These are phyloP conservation scores for Rhineura floridana DNA, from an alignment of 2,113 vertebrate species.

Conservation along the genomic window DNA sequence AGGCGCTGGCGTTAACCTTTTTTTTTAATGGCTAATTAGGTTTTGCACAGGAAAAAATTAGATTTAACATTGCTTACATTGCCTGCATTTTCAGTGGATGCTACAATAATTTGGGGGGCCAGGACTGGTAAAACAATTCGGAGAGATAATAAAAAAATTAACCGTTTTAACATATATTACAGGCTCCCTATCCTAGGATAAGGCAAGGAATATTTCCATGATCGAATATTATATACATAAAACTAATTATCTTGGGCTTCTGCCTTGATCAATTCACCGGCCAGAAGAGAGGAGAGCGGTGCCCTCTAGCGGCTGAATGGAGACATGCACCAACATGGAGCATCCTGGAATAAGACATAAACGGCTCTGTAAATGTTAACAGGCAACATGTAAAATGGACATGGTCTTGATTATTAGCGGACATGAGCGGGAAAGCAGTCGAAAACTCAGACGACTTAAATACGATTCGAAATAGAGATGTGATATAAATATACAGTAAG, in stretches of 20 bases:
- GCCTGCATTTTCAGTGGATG: constrained; percentile 98
- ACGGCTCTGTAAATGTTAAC: neutral
- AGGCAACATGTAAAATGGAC: neutral
- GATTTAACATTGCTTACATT: constrained; percentile 99
- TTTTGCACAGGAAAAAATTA: constrained; percentile 99
- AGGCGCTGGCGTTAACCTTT: constrained; percentile 99
- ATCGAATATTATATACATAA: constrained; percentile 94
- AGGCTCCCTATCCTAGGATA: constrained; percentile 80
- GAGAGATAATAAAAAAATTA: constrained; percentile 87
- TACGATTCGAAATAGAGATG: neutral
- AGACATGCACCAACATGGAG: neutral
- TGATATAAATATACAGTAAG: neutral
- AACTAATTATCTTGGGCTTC: constrained; percentile 87
- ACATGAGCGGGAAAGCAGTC: neutral
- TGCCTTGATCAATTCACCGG: constrained; percentile 81
- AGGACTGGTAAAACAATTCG: constrained; percentile 74
- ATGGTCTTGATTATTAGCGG: neutral
- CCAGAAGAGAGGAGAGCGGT: constrained; percentile 46
- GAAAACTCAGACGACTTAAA: neutral
- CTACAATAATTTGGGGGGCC: constrained; percentile 86
- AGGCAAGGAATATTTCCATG: constrained; percentile 85
- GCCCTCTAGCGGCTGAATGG: constrained; percentile 62
- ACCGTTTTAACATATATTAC: constrained; percentile 88
- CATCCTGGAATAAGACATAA: rapidly evolving
- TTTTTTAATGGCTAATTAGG: constrained; percentile 96